These are phyloP conservation scores for Chlorospingus semifuscus DNA, from an alignment of 2,797 vertebrate genomes.

Conservation along the genomic window DNA sequence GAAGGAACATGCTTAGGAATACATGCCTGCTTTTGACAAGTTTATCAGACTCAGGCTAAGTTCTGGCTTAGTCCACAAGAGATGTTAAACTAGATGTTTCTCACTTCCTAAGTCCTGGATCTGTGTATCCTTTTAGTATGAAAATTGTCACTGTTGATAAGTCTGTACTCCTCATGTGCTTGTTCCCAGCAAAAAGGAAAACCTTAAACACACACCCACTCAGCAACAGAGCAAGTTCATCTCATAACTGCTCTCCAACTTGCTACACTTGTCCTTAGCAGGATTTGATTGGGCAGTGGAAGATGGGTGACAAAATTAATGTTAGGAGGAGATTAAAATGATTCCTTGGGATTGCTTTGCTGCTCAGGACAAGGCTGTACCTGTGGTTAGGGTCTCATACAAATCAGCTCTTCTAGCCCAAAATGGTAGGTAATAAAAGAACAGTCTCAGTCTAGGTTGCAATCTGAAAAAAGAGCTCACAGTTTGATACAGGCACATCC, in stretches of 20 bases:
- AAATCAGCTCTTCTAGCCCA: neutral
- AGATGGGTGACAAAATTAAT: neutral
- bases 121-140: neutral
- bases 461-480: neutral
- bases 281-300: neutral
- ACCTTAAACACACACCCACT: neutral
- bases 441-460: neutral
- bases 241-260: neutral
- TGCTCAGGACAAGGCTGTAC: neutral
- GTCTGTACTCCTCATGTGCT: accelerated
- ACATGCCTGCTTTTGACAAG: neutral
- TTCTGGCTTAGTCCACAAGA: neutral
- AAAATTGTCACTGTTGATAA: neutral
- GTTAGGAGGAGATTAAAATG: neutral
- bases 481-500: neutral
- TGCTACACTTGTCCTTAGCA: neutral
- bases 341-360: neutral
- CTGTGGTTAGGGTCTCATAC: neutral
- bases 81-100: neutral
- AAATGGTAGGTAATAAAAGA: neutral
- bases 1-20: neutral
- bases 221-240: neutral
- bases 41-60: neutral
- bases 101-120: neutral
- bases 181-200: neutral